A percentile compares a stretch with the other conserved stretches of the same genome.
Evolutionary conservation across 2,113 vertebrate species (phyloP).

Genomic region (Daboia siamensis): DNA sequence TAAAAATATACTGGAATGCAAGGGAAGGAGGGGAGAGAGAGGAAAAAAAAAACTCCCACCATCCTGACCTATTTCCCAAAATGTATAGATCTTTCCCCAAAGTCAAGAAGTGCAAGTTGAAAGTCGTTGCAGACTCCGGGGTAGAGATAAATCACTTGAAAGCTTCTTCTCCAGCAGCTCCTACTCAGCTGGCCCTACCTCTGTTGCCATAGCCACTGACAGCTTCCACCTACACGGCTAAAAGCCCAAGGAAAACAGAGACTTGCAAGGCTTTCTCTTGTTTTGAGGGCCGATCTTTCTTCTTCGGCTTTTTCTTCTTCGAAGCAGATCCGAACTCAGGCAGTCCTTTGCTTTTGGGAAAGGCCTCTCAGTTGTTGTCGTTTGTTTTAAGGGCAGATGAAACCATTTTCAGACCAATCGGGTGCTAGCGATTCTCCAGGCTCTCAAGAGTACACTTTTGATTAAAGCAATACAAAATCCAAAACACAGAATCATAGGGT

Average conservation of each 20-base stretch:
- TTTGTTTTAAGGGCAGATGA: too few relatives aligned
- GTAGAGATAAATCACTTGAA: conserved; percentile 32
- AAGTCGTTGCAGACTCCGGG: conserved; percentile 26
- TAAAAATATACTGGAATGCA: not conserved
- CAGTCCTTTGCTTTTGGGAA: not conserved
- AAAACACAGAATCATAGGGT: not conserved
- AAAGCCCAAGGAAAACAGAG: conserved; percentile 7
- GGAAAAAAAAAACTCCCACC: not conserved
- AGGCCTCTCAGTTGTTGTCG: not conserved
- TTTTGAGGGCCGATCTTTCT: not conserved
- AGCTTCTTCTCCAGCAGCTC: not conserved
- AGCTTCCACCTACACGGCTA: conserved; percentile 28
- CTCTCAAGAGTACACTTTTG: not conserved
- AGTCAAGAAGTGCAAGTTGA: not conserved
- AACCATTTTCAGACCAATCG: not conserved
- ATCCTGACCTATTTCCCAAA: not conserved
- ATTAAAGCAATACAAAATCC: not conserved
- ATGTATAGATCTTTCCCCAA: not conserved
- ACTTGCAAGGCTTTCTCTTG: not conserved
- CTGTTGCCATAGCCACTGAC: conserved; percentile 26
- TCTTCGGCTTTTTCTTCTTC: not conserved
- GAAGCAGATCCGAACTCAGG: not conserved
- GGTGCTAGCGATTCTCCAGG: not conserved
- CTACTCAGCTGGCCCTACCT: not conserved
- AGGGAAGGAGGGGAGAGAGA: too few relatives aligned